Evolutionary conservation across 2,113 vertebrate species (phyloP), one percentile per base, ranked within the genome.

Genomic region (Gymnogyps californianus): DNA sequence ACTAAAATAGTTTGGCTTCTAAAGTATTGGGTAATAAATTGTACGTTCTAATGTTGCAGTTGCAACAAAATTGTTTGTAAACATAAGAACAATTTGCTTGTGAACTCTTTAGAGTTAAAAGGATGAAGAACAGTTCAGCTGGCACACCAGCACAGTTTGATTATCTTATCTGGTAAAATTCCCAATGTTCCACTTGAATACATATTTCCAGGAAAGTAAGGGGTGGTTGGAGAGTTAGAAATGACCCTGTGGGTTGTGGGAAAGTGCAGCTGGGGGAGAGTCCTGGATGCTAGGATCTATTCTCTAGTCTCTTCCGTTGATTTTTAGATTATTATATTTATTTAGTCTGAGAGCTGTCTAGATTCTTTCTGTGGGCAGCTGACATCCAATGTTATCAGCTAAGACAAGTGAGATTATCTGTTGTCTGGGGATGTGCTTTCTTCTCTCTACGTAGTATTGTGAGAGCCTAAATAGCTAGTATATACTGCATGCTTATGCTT

Each of bases 1-100:
- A 57, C 75, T 91, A 42, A 84, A 95, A 91, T 89, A 89, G 52
- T 83, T 87, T 83, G 54, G 40, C 29, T 94, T 89, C 52, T 69
- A n/a, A 91, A 76, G 32, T 74, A 86, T 1, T 26, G 28, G 47
- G 25, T 75, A 90, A 81, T 94, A 94, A 94, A 90, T 65, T 69
- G 57, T 52, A 40, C 34, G 54, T 93, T 92, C 58, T 79, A 58
- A 87, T 47, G 46, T 49, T 71, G 24, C 2, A 4, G 25, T 65
- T 85, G n/a, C 49, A 13, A 51, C 42, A 76, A 46, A 76, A 69
- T 54, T 93, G 36, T 92, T 93, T 64, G 36, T 66, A 83, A 91
- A 89, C 79, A 67, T 28, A 67, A 59, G 28, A 95, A 87, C 11
- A 69, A 64, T 59, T 89, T 91, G 24, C 17, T 92, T 2, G 1